Evolutionary conservation across 2,113 vertebrate genomes (phyloP), one percentile per base, ranked within the genome.

Genomic region (Rousettus leschenaultii): DNA sequence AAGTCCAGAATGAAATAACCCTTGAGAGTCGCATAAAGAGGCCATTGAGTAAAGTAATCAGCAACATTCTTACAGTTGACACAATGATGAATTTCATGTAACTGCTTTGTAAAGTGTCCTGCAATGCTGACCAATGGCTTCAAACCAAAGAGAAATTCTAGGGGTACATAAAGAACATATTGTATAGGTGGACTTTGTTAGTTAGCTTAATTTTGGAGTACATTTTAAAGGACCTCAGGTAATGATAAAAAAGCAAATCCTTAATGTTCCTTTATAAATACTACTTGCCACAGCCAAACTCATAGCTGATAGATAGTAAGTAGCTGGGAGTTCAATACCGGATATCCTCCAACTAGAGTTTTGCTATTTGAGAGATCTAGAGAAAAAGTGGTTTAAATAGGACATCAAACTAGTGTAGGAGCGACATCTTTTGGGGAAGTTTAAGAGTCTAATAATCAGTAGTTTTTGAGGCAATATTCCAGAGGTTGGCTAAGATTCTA

Each of bases 391-490:
- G 57, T 18, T 5, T 63, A n/a, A 57, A 5, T 22, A 45, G n/a
- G 13, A 51, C 13, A 57, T 0, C 51, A 22, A 87, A 57, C 55
- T 61, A 86, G 33, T 77, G 6, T 65, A 86, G 61, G 73, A 91
- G 79, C 0, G 22, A 91, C 77, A 86, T 77, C 71, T 96, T 95
- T 96, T 26, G 85, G 77, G 65, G 55, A 88, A 94, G 71, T 40
- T 68, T 66, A 38, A 63, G 18, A 82, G 40, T 57, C 11, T 53
- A 93, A 73, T 55, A 40, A 83, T 89, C 84, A 86, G 51, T 30
- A 43, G 30, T 92, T 89, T 86, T 51, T 71, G 74, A 92, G 51
- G 38, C 22, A 89, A 66, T 66, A 53, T 16, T 88, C 48, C 35
- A 77, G n/a, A 84, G 9, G 26, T 66, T n/a, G 73, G 73, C 75